Evolutionary conservation across 2,797 vertebrate genomes (phyloP), one percentile per base, ranked within the genome.

Genomic region (Pangasius sanitwongsei): DNA sequence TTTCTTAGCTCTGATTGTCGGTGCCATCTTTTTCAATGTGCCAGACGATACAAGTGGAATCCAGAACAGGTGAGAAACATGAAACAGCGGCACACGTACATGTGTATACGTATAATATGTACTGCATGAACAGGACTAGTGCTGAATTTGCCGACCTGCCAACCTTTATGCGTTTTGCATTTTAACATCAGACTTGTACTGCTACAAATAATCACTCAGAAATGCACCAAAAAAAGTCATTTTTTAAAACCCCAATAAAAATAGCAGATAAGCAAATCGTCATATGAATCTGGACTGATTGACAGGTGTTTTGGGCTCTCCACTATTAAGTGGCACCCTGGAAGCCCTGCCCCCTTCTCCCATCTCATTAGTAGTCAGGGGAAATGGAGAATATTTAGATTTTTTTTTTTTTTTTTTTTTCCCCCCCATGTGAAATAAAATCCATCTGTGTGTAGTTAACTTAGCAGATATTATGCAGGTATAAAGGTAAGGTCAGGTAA

Each of bases 21-120:
- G 96, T n/a, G 95, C 92, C 6, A 95, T 97, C 80, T 97, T 97
- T 94, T 96, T 95, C 20, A 69, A 87, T 0, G 93, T 95, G 2
- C 0, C 94, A 15, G 6, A 89, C 0, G 80, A 95, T 75, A 65
- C 78, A 0, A 95, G 92, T 31, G 96, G 96, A 6, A 90, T 94
- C 0, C 96, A 97, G 89, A 97, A 97, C 95, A 95, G 96, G 96
- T 96, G 8, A 55, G 85, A 59, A 67, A 41, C 4, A 15, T 1
- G 8, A n/a, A 61, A 89, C n/a, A 18, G 3, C 2, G 2, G 5
- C 44, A 41, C 18, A 2, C 4, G 18, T 9, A 57, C 48, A 8
- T 8, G n/a, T 53, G 37, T 55, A 9, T 48, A n/a, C 12, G 3
- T 50, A 18, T 25, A 59, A 13, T n/a, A 31, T 48, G 37, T 72